These are phyloP conservation scores for Acanthis flammea DNA, from an alignment of 2,797 vertebrate species.

Conservation along the genomic window DNA sequence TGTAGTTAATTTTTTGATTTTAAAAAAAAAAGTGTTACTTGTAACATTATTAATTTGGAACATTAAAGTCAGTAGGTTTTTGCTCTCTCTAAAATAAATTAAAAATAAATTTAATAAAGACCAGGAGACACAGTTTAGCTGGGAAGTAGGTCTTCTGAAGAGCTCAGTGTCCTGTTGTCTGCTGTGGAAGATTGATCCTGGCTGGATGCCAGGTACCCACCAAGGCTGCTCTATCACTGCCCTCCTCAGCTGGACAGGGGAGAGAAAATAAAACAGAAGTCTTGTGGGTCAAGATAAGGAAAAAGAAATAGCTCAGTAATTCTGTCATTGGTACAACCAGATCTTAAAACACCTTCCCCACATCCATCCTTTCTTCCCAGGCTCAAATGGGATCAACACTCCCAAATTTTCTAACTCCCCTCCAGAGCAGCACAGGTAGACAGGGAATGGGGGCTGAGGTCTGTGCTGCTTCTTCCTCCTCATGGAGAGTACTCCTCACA, in stretches of 20 bases:
- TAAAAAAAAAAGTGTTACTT: neutral
- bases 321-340: neutral
- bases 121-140: neutral
- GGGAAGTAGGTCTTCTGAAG: neutral
- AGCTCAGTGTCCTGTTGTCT: neutral
- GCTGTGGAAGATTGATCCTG: neutral
- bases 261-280: neutral
- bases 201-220: neutral
- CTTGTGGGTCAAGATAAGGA: rapidly evolving
- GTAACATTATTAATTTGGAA: neutral
- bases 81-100: neutral
- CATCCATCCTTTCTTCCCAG: neutral
- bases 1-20: neutral
- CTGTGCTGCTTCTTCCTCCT: neutral
- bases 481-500: neutral
- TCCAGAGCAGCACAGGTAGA: no score
- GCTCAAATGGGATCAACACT: no score
- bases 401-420: neutral
- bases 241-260: neutral
- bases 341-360: neutral
- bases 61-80: neutral
- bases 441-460: neutral
- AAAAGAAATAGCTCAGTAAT: neutral
- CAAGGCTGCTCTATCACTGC: neutral
- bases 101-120: no score